Evolutionary conservation across 2,888 invertebrate species (phyloP), one percentile per base, ranked within the genome.

Genomic region (Cataglyphis altisquamis): DNA sequence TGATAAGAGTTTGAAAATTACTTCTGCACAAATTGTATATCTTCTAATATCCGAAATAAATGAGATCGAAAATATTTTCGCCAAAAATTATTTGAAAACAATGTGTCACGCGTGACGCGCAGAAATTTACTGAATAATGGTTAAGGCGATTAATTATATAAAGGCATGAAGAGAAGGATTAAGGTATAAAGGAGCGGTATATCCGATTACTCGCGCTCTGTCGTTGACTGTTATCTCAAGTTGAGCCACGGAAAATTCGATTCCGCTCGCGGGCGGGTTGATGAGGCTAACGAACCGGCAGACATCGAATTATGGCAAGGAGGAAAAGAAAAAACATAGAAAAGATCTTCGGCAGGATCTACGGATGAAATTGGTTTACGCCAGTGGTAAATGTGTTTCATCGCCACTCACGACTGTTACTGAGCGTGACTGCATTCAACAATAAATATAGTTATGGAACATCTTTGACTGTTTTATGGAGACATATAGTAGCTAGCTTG

Each of bases 171-270:
- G 18, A 41, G 18, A 8, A 45, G 36, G 12, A 72, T 68, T 57
- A 77, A 12, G 21, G 41, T 45, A 60, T 72, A 60, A 72, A 72
- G 18, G 36, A 70, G 15, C 29, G 3, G 25, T 15, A 29, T 25
- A 81, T 87, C 85, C 86, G 88, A 90, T 91, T 91, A 90, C 84
- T 87, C 83, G 81, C 41, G 68, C 82, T 84, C 70, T 83, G 83
- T 66, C 85, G 60, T 80, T 57, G 39, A 63, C 84, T 74, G 68
- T 74, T 80, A 67, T 39, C 55, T 73, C 78, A 41, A 45, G 72
- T 70, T 63, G 86, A 82, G 88, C 84, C 81, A 64, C 48, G 68
- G 78, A 86, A 87, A 90, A 91, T 90, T 90, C 87, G 87, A 90
- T 90, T 90, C 88, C 75, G 87, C 80, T 77, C 72, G 82, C 83